These are phyloP conservation scores for Allygus modestus DNA, from an alignment of 2,888 invertebrate species.

Conservation along the genomic window DNA sequence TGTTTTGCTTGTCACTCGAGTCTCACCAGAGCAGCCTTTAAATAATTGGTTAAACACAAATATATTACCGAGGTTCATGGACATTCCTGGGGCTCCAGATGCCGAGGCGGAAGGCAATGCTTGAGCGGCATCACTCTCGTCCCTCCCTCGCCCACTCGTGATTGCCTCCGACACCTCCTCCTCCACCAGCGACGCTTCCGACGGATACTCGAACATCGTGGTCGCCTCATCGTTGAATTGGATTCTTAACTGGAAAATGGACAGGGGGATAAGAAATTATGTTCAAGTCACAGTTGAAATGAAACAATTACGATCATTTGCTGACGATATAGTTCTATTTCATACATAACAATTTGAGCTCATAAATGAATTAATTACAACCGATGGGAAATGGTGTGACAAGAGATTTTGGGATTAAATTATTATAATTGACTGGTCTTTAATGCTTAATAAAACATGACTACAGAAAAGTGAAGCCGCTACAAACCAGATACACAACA, in stretches of 20 bases:
- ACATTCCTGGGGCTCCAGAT: neutral
- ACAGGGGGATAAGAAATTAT: constrained; percentile 62
- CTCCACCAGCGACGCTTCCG: constrained; percentile 89
- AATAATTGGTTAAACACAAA: too few species aligned
- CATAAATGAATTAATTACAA: too few species aligned
- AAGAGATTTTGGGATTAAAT: too few species aligned
- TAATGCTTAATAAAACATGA: too few species aligned
- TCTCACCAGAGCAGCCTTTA: too few species aligned
- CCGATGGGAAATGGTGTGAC: too few species aligned
- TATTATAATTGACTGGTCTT: too few species aligned
- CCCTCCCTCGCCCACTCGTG: neutral
- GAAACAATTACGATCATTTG: neutral
- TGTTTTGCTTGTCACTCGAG: too few species aligned
- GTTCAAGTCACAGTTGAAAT: neutral
- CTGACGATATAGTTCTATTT: too few species aligned
- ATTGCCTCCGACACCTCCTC: constrained; percentile 74
- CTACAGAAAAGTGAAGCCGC: too few species aligned
- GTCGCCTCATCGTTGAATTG: constrained; percentile 93
- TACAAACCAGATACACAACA: too few species aligned
- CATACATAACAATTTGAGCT: too few species aligned
- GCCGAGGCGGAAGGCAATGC: neutral
- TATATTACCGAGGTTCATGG: constrained; percentile 12
- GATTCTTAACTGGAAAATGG: constrained; percentile 88
- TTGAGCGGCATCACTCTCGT: constrained; percentile 30
- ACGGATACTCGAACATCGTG: constrained; percentile 95